phyloP scores from a whole-genome alignment of 2,113 vertebrate genomes.

The Calypte anna region DNA sequence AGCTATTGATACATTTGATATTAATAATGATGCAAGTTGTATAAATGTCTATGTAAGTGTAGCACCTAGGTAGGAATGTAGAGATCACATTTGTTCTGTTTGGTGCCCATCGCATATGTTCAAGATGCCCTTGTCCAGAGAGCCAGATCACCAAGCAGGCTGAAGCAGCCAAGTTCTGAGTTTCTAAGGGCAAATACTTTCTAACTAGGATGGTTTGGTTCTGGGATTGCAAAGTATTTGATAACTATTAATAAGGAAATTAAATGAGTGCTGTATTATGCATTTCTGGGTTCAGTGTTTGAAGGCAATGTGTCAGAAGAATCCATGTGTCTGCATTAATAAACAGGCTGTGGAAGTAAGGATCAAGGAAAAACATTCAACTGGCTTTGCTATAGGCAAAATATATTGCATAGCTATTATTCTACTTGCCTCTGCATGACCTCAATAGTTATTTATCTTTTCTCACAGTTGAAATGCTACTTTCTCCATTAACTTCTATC shows the following conservation, averaged over 20 bases:
- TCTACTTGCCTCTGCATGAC: neutral
- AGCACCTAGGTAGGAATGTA: neutral
- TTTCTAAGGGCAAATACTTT: neutral
- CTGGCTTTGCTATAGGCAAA: neutral
- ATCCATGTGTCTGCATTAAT: neutral
- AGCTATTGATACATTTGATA: neutral
- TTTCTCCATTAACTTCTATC: constrained; percentile 38
- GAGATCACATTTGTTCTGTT: neutral
- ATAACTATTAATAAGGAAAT: neutral
- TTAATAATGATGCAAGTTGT: neutral
- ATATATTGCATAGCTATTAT: neutral
- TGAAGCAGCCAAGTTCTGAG: neutral
- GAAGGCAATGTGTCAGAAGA: neutral
- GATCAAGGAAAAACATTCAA: neutral
- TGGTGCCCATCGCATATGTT: neutral
- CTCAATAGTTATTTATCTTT: neutral
- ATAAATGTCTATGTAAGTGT: neutral
- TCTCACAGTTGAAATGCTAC: neutral
- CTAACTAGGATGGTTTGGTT: neutral
- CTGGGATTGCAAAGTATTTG: neutral
- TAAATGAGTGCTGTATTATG: accelerated
- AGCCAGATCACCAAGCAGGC: neutral
- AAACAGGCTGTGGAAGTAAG: neutral
- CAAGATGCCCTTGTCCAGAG: neutral
- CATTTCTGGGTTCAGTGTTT: neutral